These are phyloP conservation scores for Diachasma alloeum DNA, from an alignment of 1,140 invertebrate genomes.

Conservation along the genomic window DNA sequence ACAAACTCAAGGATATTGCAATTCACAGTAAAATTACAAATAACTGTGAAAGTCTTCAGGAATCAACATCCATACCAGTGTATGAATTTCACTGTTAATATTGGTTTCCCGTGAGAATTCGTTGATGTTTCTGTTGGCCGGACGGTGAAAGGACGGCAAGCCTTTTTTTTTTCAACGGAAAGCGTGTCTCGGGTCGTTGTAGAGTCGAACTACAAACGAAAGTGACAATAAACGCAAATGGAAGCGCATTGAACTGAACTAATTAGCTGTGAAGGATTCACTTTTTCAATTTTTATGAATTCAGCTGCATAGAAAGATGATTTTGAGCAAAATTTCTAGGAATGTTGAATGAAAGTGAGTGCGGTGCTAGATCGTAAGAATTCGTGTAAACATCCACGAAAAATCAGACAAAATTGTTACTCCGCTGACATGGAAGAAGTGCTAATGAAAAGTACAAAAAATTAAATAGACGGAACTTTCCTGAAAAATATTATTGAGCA, in stretches of 20 bases:
- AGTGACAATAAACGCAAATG: constrained; percentile 1
- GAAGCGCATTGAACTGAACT: background rate
- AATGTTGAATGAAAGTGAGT: too few relatives aligned
- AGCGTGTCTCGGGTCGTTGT: background rate
- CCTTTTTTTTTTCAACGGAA: background rate
- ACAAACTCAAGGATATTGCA: background rate
- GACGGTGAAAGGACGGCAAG: background rate
- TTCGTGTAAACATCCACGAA: too few relatives aligned
- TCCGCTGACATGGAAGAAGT: too few relatives aligned
- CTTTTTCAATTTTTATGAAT: background rate
- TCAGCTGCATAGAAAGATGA: background rate
- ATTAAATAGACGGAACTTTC: too few relatives aligned
- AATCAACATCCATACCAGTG: background rate
- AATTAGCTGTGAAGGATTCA: background rate
- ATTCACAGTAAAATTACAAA: background rate
- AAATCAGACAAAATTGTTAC: too few relatives aligned
- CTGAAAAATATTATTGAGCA: too few relatives aligned
- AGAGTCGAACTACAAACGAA: background rate
- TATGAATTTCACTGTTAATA: background rate
- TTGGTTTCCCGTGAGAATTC: background rate
- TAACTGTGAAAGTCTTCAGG: background rate
- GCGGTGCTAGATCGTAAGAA: too few relatives aligned
- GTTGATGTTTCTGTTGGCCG: background rate
- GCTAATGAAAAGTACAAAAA: too few relatives aligned
- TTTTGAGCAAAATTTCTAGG: too few relatives aligned